phyloP scores from a whole-genome alignment of 2,797 vertebrate genomes.

The Enteromius radiatus region DNA sequence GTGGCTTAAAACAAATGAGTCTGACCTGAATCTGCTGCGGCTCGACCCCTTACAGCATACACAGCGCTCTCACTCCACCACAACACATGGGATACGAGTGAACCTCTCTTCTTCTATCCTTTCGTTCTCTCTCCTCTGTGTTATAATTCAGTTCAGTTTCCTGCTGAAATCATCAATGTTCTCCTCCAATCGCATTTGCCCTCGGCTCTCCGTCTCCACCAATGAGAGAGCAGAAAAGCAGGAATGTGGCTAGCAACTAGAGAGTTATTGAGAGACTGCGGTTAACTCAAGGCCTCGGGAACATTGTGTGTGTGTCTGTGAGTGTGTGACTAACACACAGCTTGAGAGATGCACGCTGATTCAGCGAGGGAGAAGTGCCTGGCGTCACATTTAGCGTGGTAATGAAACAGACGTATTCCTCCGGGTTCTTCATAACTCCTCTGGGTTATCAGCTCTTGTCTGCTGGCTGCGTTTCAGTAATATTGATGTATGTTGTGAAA shows the following conservation, averaged over 20 bases:
- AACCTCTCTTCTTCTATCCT: slow-evolving; percentile 26
- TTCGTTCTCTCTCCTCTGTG: slow-evolving; percentile 65
- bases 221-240: slow-evolving; percentile 65
- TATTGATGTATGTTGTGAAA: slow-evolving; percentile 70
- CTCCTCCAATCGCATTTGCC: slow-evolving; percentile 66
- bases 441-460: slow-evolving; percentile 67
- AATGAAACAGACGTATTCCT: slow-evolving; percentile 63
- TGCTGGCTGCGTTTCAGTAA: slow-evolving; percentile 59
- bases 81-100: slow-evolving; percentile 30
- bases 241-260: slow-evolving; percentile 71
- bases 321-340: slow-evolving; percentile 59
- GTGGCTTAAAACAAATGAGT: slow-evolving; percentile 63
- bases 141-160: slow-evolving; percentile 60
- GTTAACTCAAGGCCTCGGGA: slow-evolving; percentile 62
- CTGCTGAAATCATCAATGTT: slow-evolving; percentile 58
- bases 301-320: slow-evolving; percentile 64
- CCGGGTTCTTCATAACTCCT: slow-evolving; percentile 57
- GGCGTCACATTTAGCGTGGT: slow-evolving; percentile 62
- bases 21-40: slow-evolving; percentile 46
- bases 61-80: not conserved
- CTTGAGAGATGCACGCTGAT: slow-evolving; percentile 51
- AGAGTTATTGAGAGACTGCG: slow-evolving; percentile 65
- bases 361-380: slow-evolving; percentile 59
- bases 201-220: slow-evolving; percentile 59
- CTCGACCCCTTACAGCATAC: not conserved